Percentiles rank a stretch among this genome's conserved stretches.
phyloP scores from a whole-genome alignment of 2,888 invertebrate genomes.

The Drosophila austrosaltans region DNA sequence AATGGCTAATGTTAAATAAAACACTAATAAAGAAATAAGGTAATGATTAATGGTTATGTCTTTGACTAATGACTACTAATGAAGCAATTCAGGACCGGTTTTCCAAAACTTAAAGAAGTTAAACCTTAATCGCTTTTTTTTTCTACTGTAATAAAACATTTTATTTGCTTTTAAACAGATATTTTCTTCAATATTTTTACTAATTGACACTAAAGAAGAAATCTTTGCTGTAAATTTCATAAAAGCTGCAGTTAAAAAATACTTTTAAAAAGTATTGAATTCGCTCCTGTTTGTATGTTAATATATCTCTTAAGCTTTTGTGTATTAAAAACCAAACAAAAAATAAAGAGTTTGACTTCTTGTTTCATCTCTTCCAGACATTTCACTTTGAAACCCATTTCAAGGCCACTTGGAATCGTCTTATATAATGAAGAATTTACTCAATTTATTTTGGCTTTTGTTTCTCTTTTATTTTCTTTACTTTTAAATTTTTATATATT shows the following conservation, averaged over 20 bases:
- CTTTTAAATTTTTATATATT: neutral
- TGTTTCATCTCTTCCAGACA: neutral
- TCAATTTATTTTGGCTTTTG: neutral
- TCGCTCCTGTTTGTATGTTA: neutral
- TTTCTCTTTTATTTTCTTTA: neutral
- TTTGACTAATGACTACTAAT: slow-evolving; percentile 12
- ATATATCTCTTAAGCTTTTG: neutral
- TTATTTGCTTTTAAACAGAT: neutral
- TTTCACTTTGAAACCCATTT: neutral
- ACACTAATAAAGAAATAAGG: slow-evolving; percentile 19
- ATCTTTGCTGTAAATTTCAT: neutral
- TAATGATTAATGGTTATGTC: slow-evolving; percentile 26
- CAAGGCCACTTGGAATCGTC: neutral
- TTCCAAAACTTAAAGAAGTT: neutral
- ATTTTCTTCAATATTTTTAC: neutral
- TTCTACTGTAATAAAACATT: too few relatives aligned
- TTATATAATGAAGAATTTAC: neutral
- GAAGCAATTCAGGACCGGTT: neutral
- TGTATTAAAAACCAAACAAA: neutral
- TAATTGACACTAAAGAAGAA: neutral
- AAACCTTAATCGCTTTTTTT: neutral
- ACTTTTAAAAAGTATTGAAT: too few relatives aligned
- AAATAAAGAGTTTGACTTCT: neutral
- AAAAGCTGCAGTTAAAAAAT: too few relatives aligned
- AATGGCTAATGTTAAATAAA: neutral